Base-by-base conservation (phyloP, 2,797 vertebrate species). In the Argentina silus region DNA sequence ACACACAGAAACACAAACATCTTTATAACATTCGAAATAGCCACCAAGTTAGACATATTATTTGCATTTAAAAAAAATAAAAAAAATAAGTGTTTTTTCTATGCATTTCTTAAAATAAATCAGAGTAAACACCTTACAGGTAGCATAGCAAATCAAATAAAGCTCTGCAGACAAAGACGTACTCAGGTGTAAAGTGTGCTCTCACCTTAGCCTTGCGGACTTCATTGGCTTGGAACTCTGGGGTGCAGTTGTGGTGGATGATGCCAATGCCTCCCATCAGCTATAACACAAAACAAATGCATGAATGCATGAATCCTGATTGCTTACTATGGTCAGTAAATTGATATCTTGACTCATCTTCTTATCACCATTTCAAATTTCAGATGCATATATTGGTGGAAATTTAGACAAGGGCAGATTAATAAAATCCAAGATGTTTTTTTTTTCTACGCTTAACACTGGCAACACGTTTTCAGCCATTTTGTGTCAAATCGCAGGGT, bases 221-320 rank as follows among this genome's bases (percentile, higher is more conserved):
- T 72, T 98, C 96, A 0, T 97, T 97, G 77, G 96, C 96, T 82
- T 98, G 97, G 82, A 97, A 97, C 63, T 98, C 97, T 0, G 97
- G 96, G n/a, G 96, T 98, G 82, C 96, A 97, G 88, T 98, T 98
- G 85, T 98, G 96, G 74, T 98, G 97, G 77, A 98, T 97, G 77
- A 98, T 95, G 74, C 97, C 97, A 6, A 98, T 97, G 3, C 97
- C 97, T 61, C 97, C 97, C 96, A 98, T 97, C 6, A 98, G 90
- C 96, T 97, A 14, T 2, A 43, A 73, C 56, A 53, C 63, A 50
- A 1, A 3, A 60, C 23, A 59, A 6, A 60, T 23, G 27, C 55
- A 27, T 9, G n/a, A n/a, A n/a, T n/a, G n/a, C 23, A 11, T 14
- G 5, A 10, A 1, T 47, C 7, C 3, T 10, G 12, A 21, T 14